Base-by-base conservation (phyloP, 2,888 invertebrate genomes). In the Cataglyphis rosenhaueri region DNA sequence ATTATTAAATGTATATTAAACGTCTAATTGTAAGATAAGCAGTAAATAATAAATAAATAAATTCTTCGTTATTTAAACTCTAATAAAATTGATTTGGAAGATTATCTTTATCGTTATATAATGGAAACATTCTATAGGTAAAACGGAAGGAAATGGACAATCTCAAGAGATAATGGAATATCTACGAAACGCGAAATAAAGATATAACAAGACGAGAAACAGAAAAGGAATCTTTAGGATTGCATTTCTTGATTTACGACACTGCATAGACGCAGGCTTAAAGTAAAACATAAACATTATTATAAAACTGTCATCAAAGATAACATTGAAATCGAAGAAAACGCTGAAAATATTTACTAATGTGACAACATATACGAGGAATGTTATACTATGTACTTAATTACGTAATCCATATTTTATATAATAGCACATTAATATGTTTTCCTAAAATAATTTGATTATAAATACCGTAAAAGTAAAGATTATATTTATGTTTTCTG, bases 201-300 rank as follows among this genome's bases (percentile, higher is more conserved):
- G 76, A 64, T 59, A 75, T 75, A 81, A 86, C 62, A 66, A 52
- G 74, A 81, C 64, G 79, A 81, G 65, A 52, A 48, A 73, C 21
- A 55, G 48, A 52, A 8, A n/a, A 2, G 8, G 48, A 85, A 61
- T 82, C 81, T 79, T 83, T 76, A 84, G 85, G 62, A 87, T 76
- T 64, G 57, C 62, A 48, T 41, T 78, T 68, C 44, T 35, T 87
- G 87, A 87, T 87, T 87, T 84, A 85, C 83, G 85, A 62, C 25
- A 61, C 52, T 59, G 70, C 66, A 71, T 35, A 71, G 78, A 64
- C 25, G 44, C 65, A 38, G 44, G 66, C 44, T 59, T 59, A 41
- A 66, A 78, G 59, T 73, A 75, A 86, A 84, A 73, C 71, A 59
- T 62, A 68, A 73, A 86, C 79, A 35, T 84, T 25, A 15, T 41